Evolutionary conservation across 2,888 invertebrate genomes (phyloP).

Genomic region (Morpho achilles): DNA sequence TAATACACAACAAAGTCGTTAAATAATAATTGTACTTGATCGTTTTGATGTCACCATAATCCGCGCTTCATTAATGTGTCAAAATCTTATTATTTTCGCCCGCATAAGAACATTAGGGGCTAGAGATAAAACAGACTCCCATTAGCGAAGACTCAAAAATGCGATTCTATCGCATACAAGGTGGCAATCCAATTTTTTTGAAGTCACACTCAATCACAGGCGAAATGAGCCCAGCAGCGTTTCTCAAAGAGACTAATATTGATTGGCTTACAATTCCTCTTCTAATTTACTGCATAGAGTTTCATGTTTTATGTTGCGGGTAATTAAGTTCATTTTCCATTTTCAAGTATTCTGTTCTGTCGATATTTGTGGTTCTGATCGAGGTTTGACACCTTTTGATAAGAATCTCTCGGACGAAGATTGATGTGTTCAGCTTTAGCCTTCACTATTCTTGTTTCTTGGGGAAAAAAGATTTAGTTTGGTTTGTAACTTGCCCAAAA

Average conservation of each 20-base stretch:
- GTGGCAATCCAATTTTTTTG: slow-evolving; percentile 75
- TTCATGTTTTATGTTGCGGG: slow-evolving; percentile 26
- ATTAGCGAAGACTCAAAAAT: slow-evolving; percentile 66
- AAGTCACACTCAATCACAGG: slow-evolving; percentile 67
- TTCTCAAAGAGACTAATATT: slow-evolving; percentile 68
- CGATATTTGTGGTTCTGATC: slow-evolving; percentile 32
- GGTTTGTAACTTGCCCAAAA: neutral
- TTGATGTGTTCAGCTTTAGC: slow-evolving; percentile 44
- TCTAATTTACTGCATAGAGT: slow-evolving; percentile 22
- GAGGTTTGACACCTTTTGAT: slow-evolving; percentile 46
- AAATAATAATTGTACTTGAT: slow-evolving; percentile 13
- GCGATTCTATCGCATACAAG: slow-evolving; percentile 68
- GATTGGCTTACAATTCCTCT: slow-evolving; percentile 55
- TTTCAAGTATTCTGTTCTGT: slow-evolving; percentile 19
- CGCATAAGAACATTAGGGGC: slow-evolving; percentile 74
- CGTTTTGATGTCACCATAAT: slow-evolving; percentile 37
- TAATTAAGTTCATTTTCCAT: slow-evolving; percentile 32
- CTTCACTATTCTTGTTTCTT: neutral
- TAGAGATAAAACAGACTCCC: slow-evolving; percentile 76
- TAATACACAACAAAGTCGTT: slow-evolving; percentile 3
- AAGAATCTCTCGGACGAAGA: slow-evolving; percentile 57
- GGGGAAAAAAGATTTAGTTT: neutral
- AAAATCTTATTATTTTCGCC: slow-evolving; percentile 75
- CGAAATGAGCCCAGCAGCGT: slow-evolving; percentile 64
- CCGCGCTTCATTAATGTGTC: slow-evolving; percentile 67